These are phyloP conservation scores for Zootermopsis nevadensis DNA, from an alignment of 2,888 invertebrate genomes.

Conservation along the genomic window DNA sequence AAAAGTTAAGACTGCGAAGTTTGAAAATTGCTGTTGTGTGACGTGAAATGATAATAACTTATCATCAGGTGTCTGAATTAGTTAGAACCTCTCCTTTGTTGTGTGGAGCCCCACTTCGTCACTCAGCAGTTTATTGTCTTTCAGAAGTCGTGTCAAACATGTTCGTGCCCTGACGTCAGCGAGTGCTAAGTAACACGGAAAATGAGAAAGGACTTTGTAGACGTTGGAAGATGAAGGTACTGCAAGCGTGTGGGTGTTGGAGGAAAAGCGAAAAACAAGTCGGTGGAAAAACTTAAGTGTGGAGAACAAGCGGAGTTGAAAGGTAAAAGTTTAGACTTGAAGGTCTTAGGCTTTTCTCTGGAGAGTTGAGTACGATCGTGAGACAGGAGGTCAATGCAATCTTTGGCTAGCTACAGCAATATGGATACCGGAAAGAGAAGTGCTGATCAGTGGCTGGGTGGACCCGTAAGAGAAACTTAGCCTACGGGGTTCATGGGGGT, in stretches of 20 bases:
- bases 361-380: constrained; percentile 38
- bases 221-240: background rate
- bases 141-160: background rate
- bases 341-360: constrained; percentile 38
- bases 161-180: background rate
- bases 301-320: constrained; percentile 24
- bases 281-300: constrained; percentile 3
- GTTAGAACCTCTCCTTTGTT: constrained; percentile 9
- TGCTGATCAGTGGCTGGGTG: constrained; percentile 20
- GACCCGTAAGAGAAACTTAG: constrained; percentile 15
- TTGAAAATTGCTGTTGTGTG: background rate
- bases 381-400: constrained; percentile 36
- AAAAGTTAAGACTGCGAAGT: background rate
- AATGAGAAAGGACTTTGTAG: background rate
- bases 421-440: constrained; percentile 18
- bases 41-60: background rate
- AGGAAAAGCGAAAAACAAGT: background rate
- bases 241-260: background rate
- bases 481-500: constrained; percentile 1
- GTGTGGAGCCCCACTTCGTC: background rate
- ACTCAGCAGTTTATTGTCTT: background rate
- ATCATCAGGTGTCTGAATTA: constrained; percentile 6
- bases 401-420: constrained; percentile 30
- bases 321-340: constrained; percentile 22
- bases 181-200: background rate